Base-by-base conservation (phyloP, 1,140 invertebrate genomes). In the Gyrodactylus bullatarudis region DNA sequence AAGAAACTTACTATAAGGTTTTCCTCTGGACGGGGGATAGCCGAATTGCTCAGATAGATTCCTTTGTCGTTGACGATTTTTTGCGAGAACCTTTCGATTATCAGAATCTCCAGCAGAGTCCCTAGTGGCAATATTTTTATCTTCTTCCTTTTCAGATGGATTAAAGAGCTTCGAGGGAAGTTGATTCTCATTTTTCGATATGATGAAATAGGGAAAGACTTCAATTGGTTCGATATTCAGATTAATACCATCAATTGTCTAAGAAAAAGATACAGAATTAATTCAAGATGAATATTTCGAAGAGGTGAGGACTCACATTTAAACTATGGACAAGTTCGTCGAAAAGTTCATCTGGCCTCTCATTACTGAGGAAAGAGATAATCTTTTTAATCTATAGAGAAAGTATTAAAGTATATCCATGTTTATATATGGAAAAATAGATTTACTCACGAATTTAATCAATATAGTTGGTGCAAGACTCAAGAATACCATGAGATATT, bases 291-390 rank as follows among this genome's bases (percentile, higher is more conserved):
- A 54, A n/a, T 54, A 8, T 54, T n/a, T n/a, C 34, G 8, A 54
- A n/a, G 34, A 8, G n/a, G 8, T 54, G 34, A 54, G 34, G 54
- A 20, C 68, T 74, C 69, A 78, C 77, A 75, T 78, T 77, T 22
- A 99, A 82, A 81, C 97, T 92, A 20, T 86, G 86, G 88, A 97
- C 92, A 82, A 98, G 86, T 80, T 97, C 91, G 77, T 97, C 91
- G 1, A 98, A 84, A 0, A 97, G 84, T 70, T 89, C 84, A 78
- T 93, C 89, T 0, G 91, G 88, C 73, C 88, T 85, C 0, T 90
- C 87, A 74, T 90, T 82, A 0, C 89, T 90, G 76, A 98, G 80
- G 81, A 92, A 96, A 0, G 93, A 81, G 1, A 91, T 87, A 1
- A 98, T 91, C 26, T 91, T 85, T 81, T 98, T 97, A 0, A 91